Conservation (phyloP, 2,888 invertebrate genomes). For the Spatulosminthurus flaviceps region DNA sequence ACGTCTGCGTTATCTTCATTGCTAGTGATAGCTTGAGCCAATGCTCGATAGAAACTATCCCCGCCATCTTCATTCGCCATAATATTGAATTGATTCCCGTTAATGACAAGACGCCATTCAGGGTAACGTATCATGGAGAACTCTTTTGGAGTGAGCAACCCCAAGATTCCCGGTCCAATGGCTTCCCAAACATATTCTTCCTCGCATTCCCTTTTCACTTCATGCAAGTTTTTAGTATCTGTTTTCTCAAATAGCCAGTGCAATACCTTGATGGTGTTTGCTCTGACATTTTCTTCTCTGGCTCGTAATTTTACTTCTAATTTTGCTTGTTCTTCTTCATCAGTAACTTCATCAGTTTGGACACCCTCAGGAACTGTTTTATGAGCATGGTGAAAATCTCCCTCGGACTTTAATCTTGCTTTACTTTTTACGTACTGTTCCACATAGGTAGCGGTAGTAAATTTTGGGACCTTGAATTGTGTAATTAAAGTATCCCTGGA, state of each 20-base stretch:
- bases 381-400: background rate
- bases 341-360: background rate
- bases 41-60: slow-evolving; percentile 34
- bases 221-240: background rate
- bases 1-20: background rate
- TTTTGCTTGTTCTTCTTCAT: slow-evolving; percentile 9
- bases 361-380: background rate
- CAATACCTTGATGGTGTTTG: slow-evolving; percentile 18
- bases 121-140: background rate
- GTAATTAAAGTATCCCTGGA: no score
- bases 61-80: slow-evolving; percentile 21
- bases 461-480: no score
- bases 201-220: background rate
- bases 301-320: background rate
- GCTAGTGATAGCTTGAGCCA: slow-evolving; percentile 22
- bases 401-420: background rate
- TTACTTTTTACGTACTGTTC: background rate
- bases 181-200: background rate
- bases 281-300: background rate
- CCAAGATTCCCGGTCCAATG: background rate
- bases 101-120: slow-evolving; percentile 21
- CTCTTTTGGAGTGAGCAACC: background rate
- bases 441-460: no score
- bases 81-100: slow-evolving; percentile 18
- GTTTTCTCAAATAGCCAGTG: slow-evolving; percentile 31